Conservation (phyloP, 2,113 vertebrate species). For the Protomyctophum bolini region DNA sequence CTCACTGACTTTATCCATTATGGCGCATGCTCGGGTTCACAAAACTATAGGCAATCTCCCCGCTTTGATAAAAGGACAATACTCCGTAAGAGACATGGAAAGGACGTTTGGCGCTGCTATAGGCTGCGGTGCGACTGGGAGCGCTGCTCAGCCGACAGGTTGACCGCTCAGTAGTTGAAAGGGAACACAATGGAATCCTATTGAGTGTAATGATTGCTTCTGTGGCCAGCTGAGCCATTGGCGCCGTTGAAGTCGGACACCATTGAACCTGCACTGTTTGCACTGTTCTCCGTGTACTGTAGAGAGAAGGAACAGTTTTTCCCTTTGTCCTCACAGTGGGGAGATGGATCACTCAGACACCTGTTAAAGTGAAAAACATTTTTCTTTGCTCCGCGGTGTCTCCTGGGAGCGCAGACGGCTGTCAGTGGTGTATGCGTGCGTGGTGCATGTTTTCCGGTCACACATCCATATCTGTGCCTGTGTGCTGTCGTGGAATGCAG, state of each 20-base stretch:
- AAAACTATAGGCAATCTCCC: not conserved
- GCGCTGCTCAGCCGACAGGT: too few relatives aligned
- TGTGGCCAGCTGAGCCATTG: conserved; percentile 39
- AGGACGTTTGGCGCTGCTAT: not conserved
- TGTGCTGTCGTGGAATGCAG: conserved; percentile 8
- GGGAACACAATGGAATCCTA: conserved; percentile 38
- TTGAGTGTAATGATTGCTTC: conserved; percentile 52
- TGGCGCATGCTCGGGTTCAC: not conserved
- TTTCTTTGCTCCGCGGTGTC: conserved; percentile 17
- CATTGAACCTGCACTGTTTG: not conserved
- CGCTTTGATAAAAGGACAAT: conserved; percentile 19
- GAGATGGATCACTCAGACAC: conserved; percentile 29
- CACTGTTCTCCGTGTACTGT: conserved; percentile 16
- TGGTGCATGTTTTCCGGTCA: not conserved
- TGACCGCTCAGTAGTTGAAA: conserved; percentile 17
- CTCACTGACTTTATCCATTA: not conserved
- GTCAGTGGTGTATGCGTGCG: conserved; percentile 1
- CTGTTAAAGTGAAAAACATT: conserved; percentile 24
- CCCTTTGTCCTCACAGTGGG: conserved; percentile 11
- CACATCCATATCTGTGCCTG: too few relatives aligned
- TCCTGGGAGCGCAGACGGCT: conserved; percentile 17
- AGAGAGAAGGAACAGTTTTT: conserved; percentile 1
- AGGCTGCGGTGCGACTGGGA: too few relatives aligned
- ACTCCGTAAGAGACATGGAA: not conserved
- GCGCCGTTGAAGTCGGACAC: conserved; percentile 26